Evolutionary conservation across 2,888 invertebrate species (phyloP), one percentile per base, ranked within the genome.

Genomic region (Scrobipalpa costella): DNA sequence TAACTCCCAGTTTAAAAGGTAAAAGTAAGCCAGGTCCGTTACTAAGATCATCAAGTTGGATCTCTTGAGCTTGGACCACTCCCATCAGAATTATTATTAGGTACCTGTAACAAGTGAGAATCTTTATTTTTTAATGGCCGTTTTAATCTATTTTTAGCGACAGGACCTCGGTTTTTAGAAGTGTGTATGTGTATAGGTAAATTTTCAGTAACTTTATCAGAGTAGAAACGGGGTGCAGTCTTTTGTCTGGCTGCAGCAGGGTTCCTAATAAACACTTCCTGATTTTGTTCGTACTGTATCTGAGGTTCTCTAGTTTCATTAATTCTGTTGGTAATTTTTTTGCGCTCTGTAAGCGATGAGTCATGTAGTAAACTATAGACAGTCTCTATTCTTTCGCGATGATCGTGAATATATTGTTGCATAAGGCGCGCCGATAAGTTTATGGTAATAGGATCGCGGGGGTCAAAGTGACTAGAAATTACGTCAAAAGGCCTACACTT

Each of bases 401-500:
- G 52, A 17, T 21, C 27, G 15, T 52, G 52, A 5, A 19, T 27
- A 52, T 52, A 52, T 19, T 52, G 52, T n/a, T 52, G 52, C 17
- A 52, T 17, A 27, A 52, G 27, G 8, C 11, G 19, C 9, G 15
- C 13, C 9, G 52, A 13, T 52, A 57, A 27, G n/a, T 57, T n/a
- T 34, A 57, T n/a, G 34, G 15, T 27, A n/a, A 15, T 15, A 17
- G 57, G 57, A 17, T 57, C 57, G 21, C 57, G 21, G 27, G 57
- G 57, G 33, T 57, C 57, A 15, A 57, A 57, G 17, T 57, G 57
- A 13, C 57, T 34, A 15, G 34, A 15, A 15, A 57, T 57, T 5
- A 57, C 7, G n/a, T 57, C 57, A 38, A 34, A 40, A n/a, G 74
- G 74, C 63, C 68, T 63, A 61, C 72, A 70, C 44, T 68, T 68